Evolutionary conservation across 2,797 vertebrate species (phyloP).

Genomic region (Lepus townsendii): DNA sequence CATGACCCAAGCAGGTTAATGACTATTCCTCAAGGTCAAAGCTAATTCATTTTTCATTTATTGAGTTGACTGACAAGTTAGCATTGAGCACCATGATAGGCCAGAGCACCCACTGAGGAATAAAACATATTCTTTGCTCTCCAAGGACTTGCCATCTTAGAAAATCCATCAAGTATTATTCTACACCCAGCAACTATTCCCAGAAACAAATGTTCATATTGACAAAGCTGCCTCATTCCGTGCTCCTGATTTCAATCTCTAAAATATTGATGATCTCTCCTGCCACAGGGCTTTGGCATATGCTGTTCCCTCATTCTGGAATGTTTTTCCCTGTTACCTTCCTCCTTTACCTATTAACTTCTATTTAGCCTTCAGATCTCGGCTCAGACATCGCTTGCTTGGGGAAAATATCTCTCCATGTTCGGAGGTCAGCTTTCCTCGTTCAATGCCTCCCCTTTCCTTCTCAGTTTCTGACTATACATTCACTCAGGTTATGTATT

Average conservation of each 20-base stretch:
- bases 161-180: background rate
- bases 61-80: background rate
- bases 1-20: background rate
- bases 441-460: background rate
- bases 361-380: background rate
- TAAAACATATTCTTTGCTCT: background rate
- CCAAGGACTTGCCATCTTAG: background rate
- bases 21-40: background rate
- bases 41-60: background rate
- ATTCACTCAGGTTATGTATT: background rate
- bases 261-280: background rate
- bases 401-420: background rate
- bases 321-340: background rate
- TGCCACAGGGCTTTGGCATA: background rate
- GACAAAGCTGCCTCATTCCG: background rate
- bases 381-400: background rate
- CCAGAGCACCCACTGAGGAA: background rate
- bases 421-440: background rate
- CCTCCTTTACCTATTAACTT: background rate
- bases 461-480: background rate
- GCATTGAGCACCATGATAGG: background rate
- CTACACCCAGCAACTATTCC: background rate
- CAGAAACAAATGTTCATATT: background rate
- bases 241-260: background rate
- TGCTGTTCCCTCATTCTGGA: background rate